Evolutionary conservation across 1,140 invertebrate species (phyloP).

Genomic region (Samia ricini): DNA sequence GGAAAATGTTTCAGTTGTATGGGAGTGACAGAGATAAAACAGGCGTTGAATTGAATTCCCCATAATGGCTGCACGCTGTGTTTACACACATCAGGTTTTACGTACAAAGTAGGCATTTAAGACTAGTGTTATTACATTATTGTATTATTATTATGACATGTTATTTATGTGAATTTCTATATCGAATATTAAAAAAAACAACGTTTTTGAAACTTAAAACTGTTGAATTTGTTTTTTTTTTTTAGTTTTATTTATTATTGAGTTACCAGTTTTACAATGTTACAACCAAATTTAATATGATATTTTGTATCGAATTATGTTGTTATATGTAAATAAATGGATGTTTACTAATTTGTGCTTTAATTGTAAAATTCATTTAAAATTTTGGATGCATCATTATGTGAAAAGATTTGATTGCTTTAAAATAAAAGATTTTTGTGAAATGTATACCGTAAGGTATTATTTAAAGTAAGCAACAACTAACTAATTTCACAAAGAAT

Average conservation of each 20-base stretch:
- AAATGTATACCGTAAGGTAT: too few relatives aligned
- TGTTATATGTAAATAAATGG: slow-evolving; percentile 1
- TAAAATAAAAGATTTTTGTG: too few relatives aligned
- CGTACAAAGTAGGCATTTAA: neutral
- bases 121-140: neutral
- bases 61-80: neutral
- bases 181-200: too few relatives aligned
- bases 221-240: too few relatives aligned
- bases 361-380: neutral
- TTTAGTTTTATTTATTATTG: too few relatives aligned
- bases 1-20: neutral
- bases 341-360: slow-evolving; percentile 6
- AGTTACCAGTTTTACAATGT: neutral
- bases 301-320: neutral
- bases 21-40: neutral
- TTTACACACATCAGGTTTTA: neutral
- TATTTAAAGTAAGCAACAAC: too few relatives aligned
- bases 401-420: too few relatives aligned
- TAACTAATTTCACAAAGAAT: too few relatives aligned
- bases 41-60: neutral
- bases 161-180: too few relatives aligned
- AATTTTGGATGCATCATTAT: too few relatives aligned
- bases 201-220: too few relatives aligned
- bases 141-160: neutral
- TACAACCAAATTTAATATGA: neutral